These are phyloP conservation scores for Peromyscus aztecus DNA, from an alignment of 2,797 vertebrate genomes.

Conservation along the genomic window DNA sequence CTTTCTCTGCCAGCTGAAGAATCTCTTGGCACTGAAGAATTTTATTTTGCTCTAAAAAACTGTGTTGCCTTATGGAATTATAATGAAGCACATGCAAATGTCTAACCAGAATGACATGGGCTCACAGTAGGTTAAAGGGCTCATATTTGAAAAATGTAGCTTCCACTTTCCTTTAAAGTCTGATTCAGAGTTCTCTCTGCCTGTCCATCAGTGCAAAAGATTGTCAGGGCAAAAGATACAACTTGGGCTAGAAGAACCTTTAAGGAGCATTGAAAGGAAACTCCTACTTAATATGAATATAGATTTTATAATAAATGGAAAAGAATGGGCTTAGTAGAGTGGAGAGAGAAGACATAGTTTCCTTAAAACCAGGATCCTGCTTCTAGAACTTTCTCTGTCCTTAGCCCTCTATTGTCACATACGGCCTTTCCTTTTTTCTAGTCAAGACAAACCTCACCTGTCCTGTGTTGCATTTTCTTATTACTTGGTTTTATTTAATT, in stretches of 20 bases:
- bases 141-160: not conserved
- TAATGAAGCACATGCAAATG: conserved; percentile 19
- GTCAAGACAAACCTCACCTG: not conserved
- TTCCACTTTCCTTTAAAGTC: conserved; percentile 46
- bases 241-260: not conserved
- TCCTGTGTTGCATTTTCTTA: not conserved
- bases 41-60: conserved; percentile 53
- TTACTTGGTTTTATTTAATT: not conserved
- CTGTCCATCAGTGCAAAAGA: not conserved
- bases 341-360: not conserved
- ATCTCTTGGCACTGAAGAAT: conserved; percentile 34
- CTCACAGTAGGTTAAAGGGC: not conserved
- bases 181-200: not conserved
- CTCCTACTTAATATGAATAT: not conserved
- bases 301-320: not conserved
- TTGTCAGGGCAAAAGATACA: not conserved
- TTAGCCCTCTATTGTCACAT: not conserved
- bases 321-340: not conserved
- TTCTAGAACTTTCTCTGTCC: not conserved
- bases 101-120: not conserved
- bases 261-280: not conserved
- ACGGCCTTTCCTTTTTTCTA: not conserved
- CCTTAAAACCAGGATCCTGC: not conserved
- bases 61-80: conserved; percentile 50
- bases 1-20: conserved; percentile 37